Conservation (phyloP, 2,113 vertebrate species). For the Oreochromis tanganicae region DNA sequence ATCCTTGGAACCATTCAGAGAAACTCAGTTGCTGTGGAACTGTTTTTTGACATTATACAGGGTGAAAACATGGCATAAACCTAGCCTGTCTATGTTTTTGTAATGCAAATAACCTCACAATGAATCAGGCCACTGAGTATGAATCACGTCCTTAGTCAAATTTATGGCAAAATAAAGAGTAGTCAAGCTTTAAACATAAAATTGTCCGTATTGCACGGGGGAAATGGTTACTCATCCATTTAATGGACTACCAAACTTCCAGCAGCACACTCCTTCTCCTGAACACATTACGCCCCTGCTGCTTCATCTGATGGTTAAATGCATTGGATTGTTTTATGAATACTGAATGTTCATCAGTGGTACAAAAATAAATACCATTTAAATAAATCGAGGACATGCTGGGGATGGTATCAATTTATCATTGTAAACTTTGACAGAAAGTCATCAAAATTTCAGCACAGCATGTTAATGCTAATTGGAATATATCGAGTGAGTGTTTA, state of each 20-base stretch:
- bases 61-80: slow-evolving; percentile 1
- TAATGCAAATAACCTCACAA: slow-evolving; percentile 11
- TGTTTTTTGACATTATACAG: slow-evolving; percentile 1
- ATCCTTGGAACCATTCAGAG: slow-evolving; percentile 13
- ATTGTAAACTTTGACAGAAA: background rate
- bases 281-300: background rate
- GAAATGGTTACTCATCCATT: slow-evolving; percentile 38
- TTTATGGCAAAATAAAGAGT: slow-evolving; percentile 22
- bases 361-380: background rate
- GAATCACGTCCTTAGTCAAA: slow-evolving; percentile 33
- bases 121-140: slow-evolving; percentile 11
- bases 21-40: background rate
- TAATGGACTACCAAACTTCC: slow-evolving; percentile 23
- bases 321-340: background rate
- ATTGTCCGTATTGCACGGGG: background rate
- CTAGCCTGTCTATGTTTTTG: slow-evolving; percentile 18
- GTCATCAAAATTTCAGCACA: background rate
- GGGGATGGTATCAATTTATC: background rate
- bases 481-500: background rate
- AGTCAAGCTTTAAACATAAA: slow-evolving; percentile 15
- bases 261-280: slow-evolving; percentile 6
- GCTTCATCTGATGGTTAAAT: background rate
- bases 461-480: background rate
- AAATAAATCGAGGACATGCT: background rate
- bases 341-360: slow-evolving; percentile 16